These are phyloP conservation scores for Gallinago stenura DNA, from an alignment of 2,797 vertebrate genomes.

Conservation along the genomic window DNA sequence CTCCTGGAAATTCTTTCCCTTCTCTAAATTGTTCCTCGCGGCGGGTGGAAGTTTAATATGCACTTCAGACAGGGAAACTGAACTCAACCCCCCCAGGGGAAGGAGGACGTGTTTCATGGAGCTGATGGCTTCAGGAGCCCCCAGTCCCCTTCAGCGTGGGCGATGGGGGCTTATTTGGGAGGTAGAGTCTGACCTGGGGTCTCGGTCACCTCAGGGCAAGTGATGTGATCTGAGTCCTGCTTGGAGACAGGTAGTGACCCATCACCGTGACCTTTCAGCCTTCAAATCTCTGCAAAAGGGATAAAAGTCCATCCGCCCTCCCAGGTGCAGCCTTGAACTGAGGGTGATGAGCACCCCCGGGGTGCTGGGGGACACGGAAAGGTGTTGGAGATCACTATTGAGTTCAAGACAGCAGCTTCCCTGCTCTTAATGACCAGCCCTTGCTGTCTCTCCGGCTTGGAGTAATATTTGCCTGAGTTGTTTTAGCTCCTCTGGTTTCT, in stretches of 20 bases:
- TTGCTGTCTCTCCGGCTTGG: neutral
- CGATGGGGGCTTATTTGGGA: neutral
- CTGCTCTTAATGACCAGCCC: neutral
- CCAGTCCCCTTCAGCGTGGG: rapidly evolving
- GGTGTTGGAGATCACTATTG: neutral
- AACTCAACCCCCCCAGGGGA: neutral
- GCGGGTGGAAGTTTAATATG: neutral
- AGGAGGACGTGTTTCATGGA: neutral
- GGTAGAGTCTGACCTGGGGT: neutral
- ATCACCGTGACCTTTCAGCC: neutral
- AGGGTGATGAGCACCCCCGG: neutral
- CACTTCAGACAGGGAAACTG: neutral
- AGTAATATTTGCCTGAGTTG: neutral
- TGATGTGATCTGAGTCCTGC: neutral
- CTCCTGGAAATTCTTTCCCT: neutral
- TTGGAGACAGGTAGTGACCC: neutral
- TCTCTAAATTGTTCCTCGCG: neutral
- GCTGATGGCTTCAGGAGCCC: neutral
- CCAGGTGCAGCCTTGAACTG: neutral
- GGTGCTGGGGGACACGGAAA: neutral
- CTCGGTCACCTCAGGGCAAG: neutral
- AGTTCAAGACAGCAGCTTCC: neutral
- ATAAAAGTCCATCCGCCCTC: neutral
- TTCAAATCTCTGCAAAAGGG: neutral
- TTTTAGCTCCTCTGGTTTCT: neutral